Evolutionary conservation across 2,797 vertebrate species (phyloP).

Genomic region (Brotula barbata): DNA sequence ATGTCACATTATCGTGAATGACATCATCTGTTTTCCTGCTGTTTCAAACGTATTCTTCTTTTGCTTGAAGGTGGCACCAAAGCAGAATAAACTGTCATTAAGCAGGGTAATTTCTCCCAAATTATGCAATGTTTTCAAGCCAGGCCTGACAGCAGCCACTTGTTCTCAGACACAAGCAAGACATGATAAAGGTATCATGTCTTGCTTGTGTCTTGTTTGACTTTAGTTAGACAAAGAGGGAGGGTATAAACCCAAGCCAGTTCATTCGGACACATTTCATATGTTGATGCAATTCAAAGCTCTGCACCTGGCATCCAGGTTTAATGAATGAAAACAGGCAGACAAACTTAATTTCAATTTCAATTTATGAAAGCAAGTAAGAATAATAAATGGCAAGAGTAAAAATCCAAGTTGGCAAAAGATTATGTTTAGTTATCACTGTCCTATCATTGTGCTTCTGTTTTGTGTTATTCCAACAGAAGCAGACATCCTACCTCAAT

Average conservation of each 20-base stretch:
- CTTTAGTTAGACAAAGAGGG: constrained; percentile 22
- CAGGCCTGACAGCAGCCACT: constrained; percentile 7
- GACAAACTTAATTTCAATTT: too few species aligned
- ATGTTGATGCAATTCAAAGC: too few species aligned
- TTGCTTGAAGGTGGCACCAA: constrained; percentile 19
- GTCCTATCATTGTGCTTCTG: constrained; percentile 55
- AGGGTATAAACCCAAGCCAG: too few species aligned
- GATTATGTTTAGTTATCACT: constrained; percentile 32
- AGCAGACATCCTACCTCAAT: constrained; percentile 55
- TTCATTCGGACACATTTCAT: too few species aligned
- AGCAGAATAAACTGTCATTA: constrained; percentile 4
- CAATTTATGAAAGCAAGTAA: too few species aligned
- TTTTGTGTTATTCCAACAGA: constrained; percentile 57
- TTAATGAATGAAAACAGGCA: too few species aligned
- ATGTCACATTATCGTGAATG: not conserved
- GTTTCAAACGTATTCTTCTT: constrained; percentile 1
- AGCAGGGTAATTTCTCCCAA: constrained; percentile 28
- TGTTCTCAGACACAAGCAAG: constrained; percentile 30
- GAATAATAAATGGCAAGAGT: too few species aligned
- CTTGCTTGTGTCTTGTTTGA: too few species aligned
- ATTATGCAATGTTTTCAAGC: constrained; percentile 39
- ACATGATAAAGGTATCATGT: too few species aligned
- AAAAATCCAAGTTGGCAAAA: constrained; percentile 19
- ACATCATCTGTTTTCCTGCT: not conserved
- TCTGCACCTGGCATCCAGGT: too few species aligned